A percentile compares a stretch with the other conserved stretches of the same genome.
These are phyloP conservation scores for Melanotaenia parkinsoni DNA, from an alignment of 2,797 vertebrate genomes.

Conservation along the genomic window DNA sequence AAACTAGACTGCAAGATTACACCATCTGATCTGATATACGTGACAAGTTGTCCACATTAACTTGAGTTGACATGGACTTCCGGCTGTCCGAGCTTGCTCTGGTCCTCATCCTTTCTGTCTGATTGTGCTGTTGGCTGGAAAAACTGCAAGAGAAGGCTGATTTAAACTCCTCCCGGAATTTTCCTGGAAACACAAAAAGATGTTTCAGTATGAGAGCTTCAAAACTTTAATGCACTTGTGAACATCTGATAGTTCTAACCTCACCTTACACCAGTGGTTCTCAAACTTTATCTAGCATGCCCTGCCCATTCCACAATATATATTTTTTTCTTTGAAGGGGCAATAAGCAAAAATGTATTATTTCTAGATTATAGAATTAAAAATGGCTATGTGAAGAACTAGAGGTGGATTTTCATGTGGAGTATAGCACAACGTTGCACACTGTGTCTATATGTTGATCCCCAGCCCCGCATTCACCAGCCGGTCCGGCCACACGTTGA, in stretches of 20 bases:
- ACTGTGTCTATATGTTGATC: too few species aligned
- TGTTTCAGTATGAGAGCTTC: neutral
- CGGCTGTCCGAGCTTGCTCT: conserved; percentile 89
- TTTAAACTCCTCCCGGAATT: conserved; percentile 97
- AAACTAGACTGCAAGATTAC: conserved; percentile 61
- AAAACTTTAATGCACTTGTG: neutral
- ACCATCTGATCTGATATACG: conserved; percentile 92
- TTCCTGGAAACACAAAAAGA: conserved; percentile 78
- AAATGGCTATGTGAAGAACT: too few species aligned
- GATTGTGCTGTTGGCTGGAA: conserved; percentile 71
- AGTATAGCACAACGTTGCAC: too few species aligned
- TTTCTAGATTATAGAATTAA: too few species aligned
- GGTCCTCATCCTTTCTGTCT: conserved; percentile 79
- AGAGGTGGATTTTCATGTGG: too few species aligned
- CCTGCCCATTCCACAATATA: too few species aligned
- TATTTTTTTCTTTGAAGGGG: too few species aligned
- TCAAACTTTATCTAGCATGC: too few species aligned
- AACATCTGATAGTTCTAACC: neutral
- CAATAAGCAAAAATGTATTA: too few species aligned
- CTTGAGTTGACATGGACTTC: conserved; percentile 95
- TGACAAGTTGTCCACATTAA: conserved; percentile 90
- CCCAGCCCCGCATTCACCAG: too few species aligned
- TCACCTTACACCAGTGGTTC: neutral
- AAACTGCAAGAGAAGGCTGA: conserved; percentile 92
- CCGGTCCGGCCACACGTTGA: too few species aligned